Percentiles rank a stretch among this genome's conserved stretches.
phyloP scores from a whole-genome alignment of 2,113 vertebrate genomes.

The Ornithorhynchus anatinus region DNA sequence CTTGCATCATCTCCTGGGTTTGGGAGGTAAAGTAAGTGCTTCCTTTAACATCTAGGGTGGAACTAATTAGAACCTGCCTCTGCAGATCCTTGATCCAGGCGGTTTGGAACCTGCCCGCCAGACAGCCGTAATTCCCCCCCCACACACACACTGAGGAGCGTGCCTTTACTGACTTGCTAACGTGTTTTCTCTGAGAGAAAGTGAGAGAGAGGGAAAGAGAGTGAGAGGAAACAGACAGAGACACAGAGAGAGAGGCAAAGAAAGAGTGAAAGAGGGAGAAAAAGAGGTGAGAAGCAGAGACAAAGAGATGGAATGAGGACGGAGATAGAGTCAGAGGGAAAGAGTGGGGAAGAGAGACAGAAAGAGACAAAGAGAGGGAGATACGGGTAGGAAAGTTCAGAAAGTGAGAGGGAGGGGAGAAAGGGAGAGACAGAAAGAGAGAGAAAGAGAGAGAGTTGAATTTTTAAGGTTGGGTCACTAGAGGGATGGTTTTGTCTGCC shows the following conservation, averaged over 20 bases:
- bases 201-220: not conserved
- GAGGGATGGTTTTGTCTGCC: not conserved
- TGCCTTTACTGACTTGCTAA: not conserved
- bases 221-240: too few relatives aligned
- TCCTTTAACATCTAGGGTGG: constrained; percentile 28
- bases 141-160: constrained; percentile 12
- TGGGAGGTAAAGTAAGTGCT: not conserved
- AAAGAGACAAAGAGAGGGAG: not conserved
- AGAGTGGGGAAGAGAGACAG: not conserved
- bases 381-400: not conserved
- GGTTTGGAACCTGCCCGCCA: not conserved
- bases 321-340: not conserved
- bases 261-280: not conserved
- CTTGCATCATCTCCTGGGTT: not conserved
- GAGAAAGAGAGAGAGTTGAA: not conserved
- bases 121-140: constrained; percentile 9
- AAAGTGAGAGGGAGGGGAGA: not conserved
- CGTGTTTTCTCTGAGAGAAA: not conserved
- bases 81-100: constrained; percentile 14
- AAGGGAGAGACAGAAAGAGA: not conserved
- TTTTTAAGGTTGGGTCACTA: not conserved
- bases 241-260: too few relatives aligned
- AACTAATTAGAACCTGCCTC: constrained; percentile 20
- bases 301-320: not conserved
- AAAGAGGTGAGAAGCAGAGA: not conserved